Evolutionary conservation across 2,797 vertebrate genomes (phyloP), one percentile per base, ranked within the genome.

Genomic region (Acipenser transmontanus): DNA sequence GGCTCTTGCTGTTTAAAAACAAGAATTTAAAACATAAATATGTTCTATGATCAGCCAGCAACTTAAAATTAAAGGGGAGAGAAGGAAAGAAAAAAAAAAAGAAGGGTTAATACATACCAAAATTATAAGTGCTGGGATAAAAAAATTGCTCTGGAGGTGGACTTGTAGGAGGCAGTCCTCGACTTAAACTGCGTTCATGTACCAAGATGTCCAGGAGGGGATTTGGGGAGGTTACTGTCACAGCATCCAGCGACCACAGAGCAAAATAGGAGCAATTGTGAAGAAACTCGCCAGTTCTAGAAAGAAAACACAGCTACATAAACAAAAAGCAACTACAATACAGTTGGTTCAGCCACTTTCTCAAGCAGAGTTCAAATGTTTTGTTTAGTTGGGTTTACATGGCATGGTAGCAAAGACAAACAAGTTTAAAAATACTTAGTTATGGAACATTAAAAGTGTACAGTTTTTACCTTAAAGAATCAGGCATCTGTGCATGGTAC

Each of bases 401-500:
- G 34, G 34, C 34, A 34, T 34, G 34, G 4, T 34, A 34, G 34
- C 34, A 34, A 34, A 34, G 17, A 4, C 34, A 34, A 34, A 34
- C 34, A 4, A 34, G 34, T 34, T 34, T 34, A 34, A 34, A 34
- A 34, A 34, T 34, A 34, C 3, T 34, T 4, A 34, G 34, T 34
- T 3, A 8, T 8, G 50, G 50, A 52, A 52, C 8, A 12, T 34
- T 12, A 52, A 52, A 52, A 52, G 50, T 12, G 12, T 34, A 34
- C 34, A 34, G 34, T 34, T 8, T 56, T 69, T 81, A 98, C 97
- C 96, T 93, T 69, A 97, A 84, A 1, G 95, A 98, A 76, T 98
- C 95, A 8, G 97, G 97, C 97, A 99, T 99, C 74, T 99, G 97
- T 61, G 97, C 95, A 7, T 97, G 95, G 84, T 98, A 98, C 96